Percentiles rank a stretch among this genome's conserved stretches.
Conservation (phyloP, 2,113 vertebrate species). For the Platysteira castanea region DNA sequence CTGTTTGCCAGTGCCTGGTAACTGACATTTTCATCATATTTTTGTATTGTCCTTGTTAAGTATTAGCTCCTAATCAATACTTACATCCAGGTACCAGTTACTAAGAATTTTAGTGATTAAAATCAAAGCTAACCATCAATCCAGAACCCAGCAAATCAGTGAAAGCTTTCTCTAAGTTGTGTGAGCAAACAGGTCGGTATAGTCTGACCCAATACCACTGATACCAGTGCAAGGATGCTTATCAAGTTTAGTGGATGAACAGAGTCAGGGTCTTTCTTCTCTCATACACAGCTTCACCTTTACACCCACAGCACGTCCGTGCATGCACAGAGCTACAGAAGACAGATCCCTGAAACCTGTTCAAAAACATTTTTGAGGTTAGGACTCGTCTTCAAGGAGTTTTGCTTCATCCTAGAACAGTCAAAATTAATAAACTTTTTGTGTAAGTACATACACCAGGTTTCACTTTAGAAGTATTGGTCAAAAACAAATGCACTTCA, state of each 20-base stretch:
- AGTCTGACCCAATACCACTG: background rate
- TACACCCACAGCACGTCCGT: background rate
- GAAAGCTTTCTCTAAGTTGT: background rate
- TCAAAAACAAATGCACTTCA: background rate
- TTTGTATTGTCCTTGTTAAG: background rate
- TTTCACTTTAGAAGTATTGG: background rate
- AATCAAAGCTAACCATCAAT: background rate
- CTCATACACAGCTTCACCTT: background rate
- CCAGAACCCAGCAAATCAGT: background rate
- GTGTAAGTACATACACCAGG: background rate
- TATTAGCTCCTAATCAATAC: background rate
- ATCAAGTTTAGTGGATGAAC: background rate
- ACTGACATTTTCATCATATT: background rate
- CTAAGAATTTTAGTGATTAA: background rate
- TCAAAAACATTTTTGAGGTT: slow-evolving; percentile 40
- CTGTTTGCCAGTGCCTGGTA: background rate
- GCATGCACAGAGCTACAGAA: background rate
- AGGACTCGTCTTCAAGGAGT: background rate
- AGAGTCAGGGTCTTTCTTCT: background rate
- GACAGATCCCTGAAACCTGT: background rate
- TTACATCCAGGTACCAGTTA: background rate
- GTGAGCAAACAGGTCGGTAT: background rate
- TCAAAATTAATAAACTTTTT: slow-evolving; percentile 31
- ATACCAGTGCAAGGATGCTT: background rate
- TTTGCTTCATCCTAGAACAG: slow-evolving; percentile 12